Evolutionary conservation across 2,113 vertebrate species (phyloP), one percentile per base, ranked within the genome.

Genomic region (Salvelinus alpinus): DNA sequence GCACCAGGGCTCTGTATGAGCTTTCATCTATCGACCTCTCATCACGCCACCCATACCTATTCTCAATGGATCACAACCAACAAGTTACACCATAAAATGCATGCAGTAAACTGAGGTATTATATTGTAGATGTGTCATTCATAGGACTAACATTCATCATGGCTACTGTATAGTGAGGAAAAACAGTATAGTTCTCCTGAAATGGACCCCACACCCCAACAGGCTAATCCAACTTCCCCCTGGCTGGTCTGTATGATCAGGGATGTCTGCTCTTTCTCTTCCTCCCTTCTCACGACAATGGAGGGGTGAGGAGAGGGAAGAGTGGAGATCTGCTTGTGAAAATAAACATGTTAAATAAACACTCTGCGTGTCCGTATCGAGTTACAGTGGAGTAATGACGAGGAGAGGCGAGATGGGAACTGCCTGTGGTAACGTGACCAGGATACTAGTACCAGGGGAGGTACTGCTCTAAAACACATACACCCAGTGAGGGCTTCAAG

Each of bases 331-430:
- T 79, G 84, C 78, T 83, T 88, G 90, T 85, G 87, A 90, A 91
- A 93, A 91, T 85, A 91, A 92, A 88, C 80, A 69, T 86, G 83
- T 71, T 88, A 89, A 91, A 88, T 80, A 83, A 89, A 88, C 75
- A 86, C 79, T 60, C 51, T 47, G 77, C 24, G 57, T 22, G 72
- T 44, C 22, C 54, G 77, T 76, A 38, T 91, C 72, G 5, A 70
- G 86, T 92, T 92, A 87, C 86, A 0, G 48, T 60, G 64, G 78
- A 64, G 83, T 85, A 85, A 91, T 78, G 84, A 88, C 82, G 80
- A 75, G 51, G 66, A 78, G 75, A n/a, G 74, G 68, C 70, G 81
- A 82, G 51, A 76, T 16, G 74, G 72, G 76, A 82, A 79, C 64
- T 27, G 82, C 66, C 75, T 68, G 34, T 25, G 3, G 81, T 86